Percentiles rank a stretch among this genome's conserved stretches.
Conservation (phyloP, 2,888 invertebrate genomes). For the Priocnemis perturbator region DNA sequence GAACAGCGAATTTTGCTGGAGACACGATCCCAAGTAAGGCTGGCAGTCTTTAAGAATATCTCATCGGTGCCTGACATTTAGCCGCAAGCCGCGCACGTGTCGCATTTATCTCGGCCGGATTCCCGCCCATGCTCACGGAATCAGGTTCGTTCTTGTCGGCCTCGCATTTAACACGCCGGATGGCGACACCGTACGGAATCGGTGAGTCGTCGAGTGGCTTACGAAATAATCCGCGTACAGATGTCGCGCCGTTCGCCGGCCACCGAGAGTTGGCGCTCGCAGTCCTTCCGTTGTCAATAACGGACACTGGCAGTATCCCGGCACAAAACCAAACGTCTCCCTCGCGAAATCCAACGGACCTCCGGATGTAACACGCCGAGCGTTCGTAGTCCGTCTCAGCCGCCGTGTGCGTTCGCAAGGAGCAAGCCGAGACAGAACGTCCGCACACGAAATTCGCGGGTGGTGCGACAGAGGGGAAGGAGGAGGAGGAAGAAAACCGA, state of each 20-base stretch:
- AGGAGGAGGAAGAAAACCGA: constrained; percentile 2
- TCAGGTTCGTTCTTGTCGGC: background rate
- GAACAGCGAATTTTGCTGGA: too few relatives aligned
- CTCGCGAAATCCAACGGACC: constrained; percentile 32
- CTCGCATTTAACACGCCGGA: constrained; percentile 10
- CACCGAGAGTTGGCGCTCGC: constrained; percentile 64
- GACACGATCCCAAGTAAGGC: too few relatives aligned
- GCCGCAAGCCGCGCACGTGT: too few relatives aligned
- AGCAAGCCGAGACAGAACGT: too few relatives aligned
- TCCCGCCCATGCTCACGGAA: too few relatives aligned
- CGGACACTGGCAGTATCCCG: constrained; percentile 68
- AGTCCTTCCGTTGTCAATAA: constrained; percentile 70
- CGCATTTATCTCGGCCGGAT: too few relatives aligned
- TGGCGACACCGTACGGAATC: constrained; percentile 9
- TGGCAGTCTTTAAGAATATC: too few relatives aligned
- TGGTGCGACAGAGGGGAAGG: constrained; percentile 6
- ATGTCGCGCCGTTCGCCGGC: constrained; percentile 47
- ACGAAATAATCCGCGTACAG: constrained; percentile 23
- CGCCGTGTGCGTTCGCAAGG: too few relatives aligned
- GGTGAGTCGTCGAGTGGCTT: background rate
- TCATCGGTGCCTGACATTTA: too few relatives aligned
- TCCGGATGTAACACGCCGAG: constrained; percentile 13
- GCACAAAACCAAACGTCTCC: constrained; percentile 59
- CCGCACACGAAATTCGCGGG: background rate
- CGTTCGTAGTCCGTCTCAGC: too few relatives aligned